These are phyloP conservation scores for Diaprepes abbreviatus DNA, from an alignment of 2,888 invertebrate species.

Conservation along the genomic window DNA sequence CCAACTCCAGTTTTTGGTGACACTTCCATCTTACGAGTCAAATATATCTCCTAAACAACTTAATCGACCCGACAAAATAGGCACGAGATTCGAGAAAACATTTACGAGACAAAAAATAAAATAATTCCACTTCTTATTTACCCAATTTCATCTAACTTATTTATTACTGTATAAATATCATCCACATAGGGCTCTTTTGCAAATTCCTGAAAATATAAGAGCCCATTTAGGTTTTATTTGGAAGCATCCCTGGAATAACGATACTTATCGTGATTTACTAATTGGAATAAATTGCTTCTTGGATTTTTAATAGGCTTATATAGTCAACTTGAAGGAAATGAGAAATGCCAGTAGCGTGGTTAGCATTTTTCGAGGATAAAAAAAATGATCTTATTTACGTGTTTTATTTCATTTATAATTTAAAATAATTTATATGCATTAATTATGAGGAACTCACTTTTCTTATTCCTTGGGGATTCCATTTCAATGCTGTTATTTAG, in stretches of 20 bases:
- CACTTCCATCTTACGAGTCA: no score
- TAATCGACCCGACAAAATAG: background rate
- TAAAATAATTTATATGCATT: no score
- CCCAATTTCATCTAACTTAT: conserved; percentile 13
- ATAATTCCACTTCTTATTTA: background rate
- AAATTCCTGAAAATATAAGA: background rate
- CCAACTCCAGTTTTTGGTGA: no score
- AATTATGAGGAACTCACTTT: no score
- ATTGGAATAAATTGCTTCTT: background rate
- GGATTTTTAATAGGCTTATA: conserved; percentile 5
- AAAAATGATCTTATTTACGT: no score
- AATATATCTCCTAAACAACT: no score
- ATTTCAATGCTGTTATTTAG: no score
- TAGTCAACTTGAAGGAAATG: background rate
- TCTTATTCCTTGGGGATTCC: no score
- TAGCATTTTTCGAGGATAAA: no score
- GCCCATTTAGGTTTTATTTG: conserved; percentile 6
- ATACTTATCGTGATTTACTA: conserved; percentile 12
- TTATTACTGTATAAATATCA: conserved; percentile 5
- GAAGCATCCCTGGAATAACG: background rate
- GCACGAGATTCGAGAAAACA: background rate
- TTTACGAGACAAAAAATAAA: conserved; percentile 16
- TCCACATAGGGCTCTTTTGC: background rate
- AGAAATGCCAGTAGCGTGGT: background rate
- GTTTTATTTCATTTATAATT: no score